Conservation (phyloP, 2,797 vertebrate species). For the Macropodus opercularis region DNA sequence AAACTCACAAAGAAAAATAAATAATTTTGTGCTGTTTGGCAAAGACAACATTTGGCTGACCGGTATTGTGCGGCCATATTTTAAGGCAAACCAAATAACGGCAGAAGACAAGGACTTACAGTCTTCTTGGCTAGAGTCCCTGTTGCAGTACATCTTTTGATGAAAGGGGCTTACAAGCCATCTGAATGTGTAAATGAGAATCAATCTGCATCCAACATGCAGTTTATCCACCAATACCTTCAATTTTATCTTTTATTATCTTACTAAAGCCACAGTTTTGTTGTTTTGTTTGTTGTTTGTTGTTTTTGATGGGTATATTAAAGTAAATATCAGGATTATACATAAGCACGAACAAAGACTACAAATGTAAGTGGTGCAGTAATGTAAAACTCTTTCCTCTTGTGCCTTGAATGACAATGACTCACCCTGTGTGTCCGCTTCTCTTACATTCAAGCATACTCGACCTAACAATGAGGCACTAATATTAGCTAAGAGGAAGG, state of each 20-base stretch:
- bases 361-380: background rate
- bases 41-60: slow-evolving; percentile 19
- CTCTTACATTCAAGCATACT: slow-evolving; percentile 28
- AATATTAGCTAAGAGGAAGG: slow-evolving; percentile 14
- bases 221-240: slow-evolving; percentile 6
- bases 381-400: background rate
- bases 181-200: slow-evolving; percentile 19
- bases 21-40: slow-evolving; percentile 46
- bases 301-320: too few species aligned
- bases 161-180: slow-evolving; percentile 15
- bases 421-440: slow-evolving; percentile 7
- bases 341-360: background rate
- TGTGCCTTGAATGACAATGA: slow-evolving; percentile 21
- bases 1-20: too few species aligned
- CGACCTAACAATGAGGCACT: slow-evolving; percentile 18
- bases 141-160: slow-evolving; percentile 39
- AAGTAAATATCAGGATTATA: background rate
- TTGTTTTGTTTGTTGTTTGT: too few species aligned
- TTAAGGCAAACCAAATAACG: slow-evolving; percentile 44
- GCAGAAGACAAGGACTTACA: slow-evolving; percentile 50
- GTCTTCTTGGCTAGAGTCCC: slow-evolving; percentile 20
- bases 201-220: slow-evolving; percentile 12
- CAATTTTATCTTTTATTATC: too few species aligned
- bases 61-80: slow-evolving; percentile 38
- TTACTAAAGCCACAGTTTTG: too few species aligned